Base-by-base conservation (phyloP, 1,140 invertebrate species). In the Acromyrmex charruanus region DNA sequence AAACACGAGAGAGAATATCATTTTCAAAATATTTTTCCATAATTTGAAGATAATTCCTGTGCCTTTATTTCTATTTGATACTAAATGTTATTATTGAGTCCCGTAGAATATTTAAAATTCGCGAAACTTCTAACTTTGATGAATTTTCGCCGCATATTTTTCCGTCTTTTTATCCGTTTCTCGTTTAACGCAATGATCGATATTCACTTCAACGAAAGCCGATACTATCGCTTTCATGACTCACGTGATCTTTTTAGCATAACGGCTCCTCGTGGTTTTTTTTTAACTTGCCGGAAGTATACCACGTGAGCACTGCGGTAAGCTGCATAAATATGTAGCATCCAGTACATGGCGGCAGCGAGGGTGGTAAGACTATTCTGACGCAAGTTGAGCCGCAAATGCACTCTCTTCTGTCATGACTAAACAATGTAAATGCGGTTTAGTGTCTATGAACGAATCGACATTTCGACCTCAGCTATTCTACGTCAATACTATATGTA, bases 341-440 rank as follows among this genome's bases (percentile, higher is more conserved):
- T 68, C 65, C n/a, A 35, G 63, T 69, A 68, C 12, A 35, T 53
- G 21, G 49, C 10, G 21, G 49, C 16, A 35, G 14, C 16, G 55
- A 35, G 25, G 28, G 25, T 61, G 14, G 25, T 66, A 74, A 82
- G 68, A 82, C 25, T 74, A 82, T 74, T 82, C 80, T 82, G 80
- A 82, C 68, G 68, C 55, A 74, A 82, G 68, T 82, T 74, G 35
- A 82, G 6, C 39, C 68, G 53, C 25, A 82, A 82, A 74, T 82
- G 68, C 55, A 74, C 35, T 82, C 21, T 35, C 80, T 82, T 82
- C 35, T 82, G 39, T 74, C 80, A 74, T 74, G 68, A 82, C 39
- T 82, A 74, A 82, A 82, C 68, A 82, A 82, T 82, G 55, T 12
- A 61, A 82, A 72, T 72, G 68, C 53, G 53, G 51, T 82, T 59